Percentiles rank a stretch among this genome's conserved stretches.
Conservation (phyloP, 2,113 vertebrate genomes). For the Hemicordylus capensis region DNA sequence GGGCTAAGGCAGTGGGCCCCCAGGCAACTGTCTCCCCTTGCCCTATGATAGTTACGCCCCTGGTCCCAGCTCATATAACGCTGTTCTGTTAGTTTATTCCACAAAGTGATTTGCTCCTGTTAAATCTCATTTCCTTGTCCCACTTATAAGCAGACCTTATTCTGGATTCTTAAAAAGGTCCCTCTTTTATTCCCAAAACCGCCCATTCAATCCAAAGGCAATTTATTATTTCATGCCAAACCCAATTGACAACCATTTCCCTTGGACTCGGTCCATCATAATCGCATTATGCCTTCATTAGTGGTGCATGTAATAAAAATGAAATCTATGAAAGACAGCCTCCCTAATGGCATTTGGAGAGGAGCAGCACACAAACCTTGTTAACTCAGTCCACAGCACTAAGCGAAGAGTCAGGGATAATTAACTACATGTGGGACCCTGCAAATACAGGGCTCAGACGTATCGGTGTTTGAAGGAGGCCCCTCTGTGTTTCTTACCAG, state of each 20-base stretch:
- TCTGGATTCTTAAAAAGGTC: background rate
- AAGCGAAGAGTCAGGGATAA: background rate
- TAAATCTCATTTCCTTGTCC: constrained; percentile 18
- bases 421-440: background rate
- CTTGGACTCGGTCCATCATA: constrained; percentile 30
- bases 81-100: background rate
- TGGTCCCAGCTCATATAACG: background rate
- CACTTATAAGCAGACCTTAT: constrained; percentile 5
- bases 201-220: constrained; percentile 11
- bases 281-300: constrained; percentile 38
- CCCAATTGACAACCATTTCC: constrained; percentile 24
- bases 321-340: constrained; percentile 32
- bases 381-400: background rate
- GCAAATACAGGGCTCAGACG: background rate
- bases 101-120: constrained; percentile 20
- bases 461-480: background rate
- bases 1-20: too few relatives aligned
- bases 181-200: constrained; percentile 3
- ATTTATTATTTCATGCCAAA: constrained; percentile 32
- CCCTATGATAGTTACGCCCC: too few relatives aligned
- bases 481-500: background rate
- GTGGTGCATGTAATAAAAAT: constrained; percentile 22
- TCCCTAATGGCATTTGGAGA: constrained; percentile 3
- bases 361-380: constrained; percentile 17
- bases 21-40: too few relatives aligned